Evolutionary conservation across 2,797 vertebrate species (phyloP).

Genomic region (Centropyge bicolor): DNA sequence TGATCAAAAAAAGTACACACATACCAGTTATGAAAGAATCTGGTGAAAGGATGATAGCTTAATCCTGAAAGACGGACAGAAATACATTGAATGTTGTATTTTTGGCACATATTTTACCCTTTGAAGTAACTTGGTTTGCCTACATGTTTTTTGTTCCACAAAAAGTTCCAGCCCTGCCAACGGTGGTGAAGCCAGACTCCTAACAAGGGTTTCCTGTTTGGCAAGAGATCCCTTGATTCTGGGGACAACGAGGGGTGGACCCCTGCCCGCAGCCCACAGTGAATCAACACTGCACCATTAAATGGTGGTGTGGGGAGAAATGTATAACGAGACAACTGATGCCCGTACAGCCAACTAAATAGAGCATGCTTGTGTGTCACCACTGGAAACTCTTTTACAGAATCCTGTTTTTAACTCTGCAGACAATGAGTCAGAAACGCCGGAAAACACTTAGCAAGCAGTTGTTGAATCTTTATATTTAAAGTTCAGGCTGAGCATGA

Average conservation of each 20-base stretch:
- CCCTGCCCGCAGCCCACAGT: slow-evolving; percentile 67
- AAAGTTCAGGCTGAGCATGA: too few species aligned
- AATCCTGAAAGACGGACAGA: slow-evolving; percentile 20
- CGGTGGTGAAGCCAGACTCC: slow-evolving; percentile 49
- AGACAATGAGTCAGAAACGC: slow-evolving; percentile 74
- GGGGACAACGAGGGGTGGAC: slow-evolving; percentile 65
- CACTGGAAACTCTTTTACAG: slow-evolving; percentile 79
- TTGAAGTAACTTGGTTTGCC: slow-evolving; percentile 43
- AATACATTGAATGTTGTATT: slow-evolving; percentile 31
- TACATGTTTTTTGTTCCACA: slow-evolving; percentile 65
- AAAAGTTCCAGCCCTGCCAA: slow-evolving; percentile 53
- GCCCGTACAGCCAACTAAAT: slow-evolving; percentile 59
- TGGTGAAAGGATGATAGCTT: neutral
- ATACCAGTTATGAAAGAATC: neutral
- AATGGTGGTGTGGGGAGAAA: slow-evolving; percentile 57
- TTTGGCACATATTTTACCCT: slow-evolving; percentile 24
- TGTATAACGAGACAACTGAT: slow-evolving; percentile 54
- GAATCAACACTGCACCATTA: slow-evolving; percentile 72
- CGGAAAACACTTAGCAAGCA: slow-evolving; percentile 56
- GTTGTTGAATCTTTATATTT: slow-evolving; percentile 29
- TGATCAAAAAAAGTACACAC: neutral
- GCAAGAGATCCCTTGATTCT: slow-evolving; percentile 57
- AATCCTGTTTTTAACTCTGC: slow-evolving; percentile 63
- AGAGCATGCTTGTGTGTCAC: slow-evolving; percentile 67
- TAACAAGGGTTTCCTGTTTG: slow-evolving; percentile 74